Percentiles rank a stretch among this genome's conserved stretches.
Evolutionary conservation across 2,113 vertebrate species (phyloP).

Genomic region (Vulpes vulpes): DNA sequence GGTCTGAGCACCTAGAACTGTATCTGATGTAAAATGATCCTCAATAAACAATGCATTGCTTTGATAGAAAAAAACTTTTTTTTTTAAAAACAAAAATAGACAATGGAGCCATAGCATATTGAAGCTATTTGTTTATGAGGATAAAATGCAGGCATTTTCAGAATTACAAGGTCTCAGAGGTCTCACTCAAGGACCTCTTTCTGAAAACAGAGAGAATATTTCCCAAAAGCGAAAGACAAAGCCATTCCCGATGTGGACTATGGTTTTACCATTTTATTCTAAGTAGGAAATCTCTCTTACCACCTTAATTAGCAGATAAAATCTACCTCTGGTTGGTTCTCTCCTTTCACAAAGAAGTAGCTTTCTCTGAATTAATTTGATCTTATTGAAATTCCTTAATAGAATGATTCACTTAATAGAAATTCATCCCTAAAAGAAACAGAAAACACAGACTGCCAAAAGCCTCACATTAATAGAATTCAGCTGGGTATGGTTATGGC

Average conservation of each 20-base stretch:
- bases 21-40: not conserved
- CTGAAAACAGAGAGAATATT: slow-evolving; percentile 56
- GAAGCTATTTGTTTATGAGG: not conserved
- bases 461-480: slow-evolving; percentile 44
- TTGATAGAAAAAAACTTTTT: not conserved
- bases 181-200: not conserved
- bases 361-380: slow-evolving; percentile 70
- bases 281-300: slow-evolving; percentile 55
- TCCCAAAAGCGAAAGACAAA: not conserved
- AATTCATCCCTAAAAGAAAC: slow-evolving; percentile 59
- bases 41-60: not conserved
- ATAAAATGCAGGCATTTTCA: slow-evolving; percentile 43
- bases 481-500: slow-evolving; percentile 8
- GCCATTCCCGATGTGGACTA: not conserved
- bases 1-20: not conserved
- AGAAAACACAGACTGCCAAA: slow-evolving; percentile 65
- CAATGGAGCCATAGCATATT: not conserved
- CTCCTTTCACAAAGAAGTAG: slow-evolving; percentile 48
- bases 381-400: slow-evolving; percentile 65
- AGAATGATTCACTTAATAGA: slow-evolving; percentile 58
- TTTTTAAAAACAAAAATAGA: not conserved
- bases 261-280: slow-evolving; percentile 28
- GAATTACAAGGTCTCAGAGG: slow-evolving; percentile 19
- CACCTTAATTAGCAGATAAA: slow-evolving; percentile 64
- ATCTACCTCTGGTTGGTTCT: slow-evolving; percentile 39